These are phyloP conservation scores for Sarcophaga peregrina DNA, from an alignment of 1,140 invertebrate species.

Conservation along the genomic window DNA sequence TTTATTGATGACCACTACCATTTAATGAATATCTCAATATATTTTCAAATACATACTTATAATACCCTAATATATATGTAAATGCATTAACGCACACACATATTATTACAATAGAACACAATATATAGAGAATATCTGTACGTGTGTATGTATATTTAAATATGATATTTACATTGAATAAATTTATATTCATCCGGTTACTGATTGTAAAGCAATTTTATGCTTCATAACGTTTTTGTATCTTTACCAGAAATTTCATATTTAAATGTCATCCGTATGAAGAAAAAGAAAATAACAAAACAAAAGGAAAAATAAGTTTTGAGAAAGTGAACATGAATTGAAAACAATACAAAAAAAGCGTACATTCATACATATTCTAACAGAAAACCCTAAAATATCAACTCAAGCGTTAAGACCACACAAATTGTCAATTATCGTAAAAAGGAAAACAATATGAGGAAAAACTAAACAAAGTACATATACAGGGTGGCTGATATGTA, in stretches of 20 bases:
- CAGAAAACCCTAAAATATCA: not conserved
- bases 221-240: slow-evolving; percentile 22
- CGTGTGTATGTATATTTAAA: not conserved
- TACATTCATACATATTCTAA: not conserved
- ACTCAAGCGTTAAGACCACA: slow-evolving; percentile 15
- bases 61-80: too few species aligned
- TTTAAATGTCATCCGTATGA: not conserved
- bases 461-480: too few species aligned
- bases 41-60: too few species aligned
- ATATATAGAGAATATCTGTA: too few species aligned
- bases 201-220: slow-evolving; percentile 22
- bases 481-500: too few species aligned
- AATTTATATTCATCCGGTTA: slow-evolving; percentile 7
- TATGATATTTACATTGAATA: not conserved
- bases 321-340: too few species aligned
- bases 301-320: not conserved
- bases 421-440: slow-evolving; percentile 22
- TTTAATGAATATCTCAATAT: too few species aligned
- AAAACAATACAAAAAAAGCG: too few species aligned
- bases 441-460: too few species aligned
- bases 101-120: too few species aligned
- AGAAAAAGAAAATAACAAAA: not conserved
- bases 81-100: not conserved
- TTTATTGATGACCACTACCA: too few species aligned
- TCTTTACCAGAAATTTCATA: not conserved